These are phyloP conservation scores for Cyanoramphus novaezelandiae DNA, from an alignment of 2,113 vertebrate genomes.

Conservation along the genomic window DNA sequence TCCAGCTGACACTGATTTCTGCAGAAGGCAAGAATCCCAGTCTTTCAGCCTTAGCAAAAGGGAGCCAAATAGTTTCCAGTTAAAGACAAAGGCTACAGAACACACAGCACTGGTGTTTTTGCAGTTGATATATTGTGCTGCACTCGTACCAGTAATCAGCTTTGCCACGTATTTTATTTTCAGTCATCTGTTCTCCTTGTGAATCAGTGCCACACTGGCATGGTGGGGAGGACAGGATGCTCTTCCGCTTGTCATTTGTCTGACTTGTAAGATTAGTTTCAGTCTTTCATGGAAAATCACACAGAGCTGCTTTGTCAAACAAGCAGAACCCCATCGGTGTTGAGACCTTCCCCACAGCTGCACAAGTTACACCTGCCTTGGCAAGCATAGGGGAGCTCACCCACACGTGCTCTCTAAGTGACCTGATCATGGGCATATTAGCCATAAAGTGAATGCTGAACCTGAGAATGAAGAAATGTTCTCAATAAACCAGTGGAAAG, in stretches of 20 bases:
- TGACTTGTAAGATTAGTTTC: not conserved
- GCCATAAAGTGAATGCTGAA: not conserved
- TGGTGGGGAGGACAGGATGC: accelerated
- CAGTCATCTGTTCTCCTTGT: not conserved
- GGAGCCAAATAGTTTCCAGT: not conserved
- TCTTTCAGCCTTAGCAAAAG: not conserved
- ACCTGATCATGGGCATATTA: accelerated
- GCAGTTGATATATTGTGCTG: not conserved
- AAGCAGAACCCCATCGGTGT: not conserved
- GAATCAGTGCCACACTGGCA: not conserved
- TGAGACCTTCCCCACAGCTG: not conserved
- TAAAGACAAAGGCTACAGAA: not conserved
- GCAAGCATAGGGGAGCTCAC: not conserved
- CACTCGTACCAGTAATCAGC: not conserved
- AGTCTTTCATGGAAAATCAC: not conserved
- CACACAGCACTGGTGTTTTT: not conserved
- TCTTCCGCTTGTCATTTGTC: not conserved
- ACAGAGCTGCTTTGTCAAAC: not conserved
- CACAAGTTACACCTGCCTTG: not conserved
- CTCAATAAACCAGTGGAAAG: not conserved
- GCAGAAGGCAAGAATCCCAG: not conserved
- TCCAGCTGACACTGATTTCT: not conserved
- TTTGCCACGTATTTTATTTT: not conserved
- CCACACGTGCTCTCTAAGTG: accelerated
- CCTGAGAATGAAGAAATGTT: not conserved